These are phyloP conservation scores for Gymnocephalus cernua DNA, from an alignment of 2,113 vertebrate species.

Conservation along the genomic window DNA sequence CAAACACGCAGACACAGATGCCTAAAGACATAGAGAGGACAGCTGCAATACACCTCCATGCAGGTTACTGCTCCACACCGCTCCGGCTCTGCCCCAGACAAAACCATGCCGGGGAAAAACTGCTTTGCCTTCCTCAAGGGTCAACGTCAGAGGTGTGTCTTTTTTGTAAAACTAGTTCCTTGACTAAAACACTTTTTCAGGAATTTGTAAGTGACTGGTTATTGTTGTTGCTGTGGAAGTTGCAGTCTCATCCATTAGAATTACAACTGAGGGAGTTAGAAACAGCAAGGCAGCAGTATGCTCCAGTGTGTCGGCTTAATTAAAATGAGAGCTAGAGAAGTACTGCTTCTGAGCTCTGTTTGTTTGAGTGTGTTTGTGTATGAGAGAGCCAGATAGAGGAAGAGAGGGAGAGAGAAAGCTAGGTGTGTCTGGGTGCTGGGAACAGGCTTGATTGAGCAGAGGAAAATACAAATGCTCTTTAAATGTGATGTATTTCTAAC, in stretches of 20 bases:
- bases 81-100: conserved; percentile 55
- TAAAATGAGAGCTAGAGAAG: conserved; percentile 74
- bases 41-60: conserved; percentile 63
- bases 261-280: conserved; percentile 45
- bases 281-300: conserved; percentile 49
- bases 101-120: conserved; percentile 81
- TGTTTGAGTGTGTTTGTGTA: conserved; percentile 56
- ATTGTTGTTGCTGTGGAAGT: conserved; percentile 38
- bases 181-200: conserved; percentile 4
- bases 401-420: conserved; percentile 4
- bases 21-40: conserved; percentile 70
- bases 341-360: conserved; percentile 58
- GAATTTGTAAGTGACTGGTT: neutral
- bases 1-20: conserved; percentile 68
- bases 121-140: conserved; percentile 82
- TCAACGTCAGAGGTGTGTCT: conserved; percentile 78
- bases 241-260: conserved; percentile 45
- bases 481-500: conserved; percentile 54
- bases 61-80: conserved; percentile 61
- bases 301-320: conserved; percentile 71
- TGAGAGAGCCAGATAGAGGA: conserved; percentile 18
- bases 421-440: conserved; percentile 3
- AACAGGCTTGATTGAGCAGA: conserved; percentile 13
- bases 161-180: conserved; percentile 19
- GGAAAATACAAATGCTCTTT: conserved; percentile 56